A percentile compares a stretch with the other conserved stretches of the same genome.
phyloP scores from a whole-genome alignment of 1,140 invertebrate genomes.

The Frieseomelitta varia region DNA sequence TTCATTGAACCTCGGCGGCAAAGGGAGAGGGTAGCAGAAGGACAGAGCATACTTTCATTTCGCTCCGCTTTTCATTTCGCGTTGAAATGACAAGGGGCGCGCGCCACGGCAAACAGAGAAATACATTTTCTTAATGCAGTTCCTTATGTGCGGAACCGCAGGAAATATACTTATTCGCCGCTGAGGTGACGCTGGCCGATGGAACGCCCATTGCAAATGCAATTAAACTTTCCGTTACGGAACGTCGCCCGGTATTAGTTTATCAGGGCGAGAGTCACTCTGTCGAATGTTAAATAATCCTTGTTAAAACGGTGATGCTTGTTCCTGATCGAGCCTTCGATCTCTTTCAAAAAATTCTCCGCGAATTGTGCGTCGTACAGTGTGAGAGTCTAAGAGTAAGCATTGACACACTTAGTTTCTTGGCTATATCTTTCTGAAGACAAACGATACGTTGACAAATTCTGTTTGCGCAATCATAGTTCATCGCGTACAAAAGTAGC shows the following conservation, averaged over 20 bases:
- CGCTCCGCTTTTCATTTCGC: constrained; percentile 1
- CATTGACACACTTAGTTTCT: no score
- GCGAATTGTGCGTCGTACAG: neutral
- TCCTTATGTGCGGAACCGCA: constrained; percentile 19
- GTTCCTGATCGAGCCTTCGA: neutral
- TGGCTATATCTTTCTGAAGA: no score
- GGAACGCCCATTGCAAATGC: constrained; percentile 36
- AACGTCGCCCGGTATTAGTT: constrained; percentile 19
- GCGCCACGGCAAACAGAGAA: neutral
- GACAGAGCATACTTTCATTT: constrained; percentile 16
- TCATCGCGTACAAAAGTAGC: no score
- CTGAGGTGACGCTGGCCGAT: neutral
- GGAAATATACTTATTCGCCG: constrained; percentile 38
- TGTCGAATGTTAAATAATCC: constrained; percentile 38
- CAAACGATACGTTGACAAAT: no score
- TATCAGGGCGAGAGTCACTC: constrained; percentile 10
- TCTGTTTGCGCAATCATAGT: no score
- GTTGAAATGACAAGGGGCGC: constrained; percentile 29
- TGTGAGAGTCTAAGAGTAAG: no score
- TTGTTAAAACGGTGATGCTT: neutral
- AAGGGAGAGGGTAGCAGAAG: neutral
- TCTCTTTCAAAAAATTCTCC: neutral
- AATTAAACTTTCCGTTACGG: constrained; percentile 45
- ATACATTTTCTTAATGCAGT: constrained; percentile 50
- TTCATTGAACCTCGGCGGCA: constrained; percentile 20